phyloP scores from a whole-genome alignment of 2,888 invertebrate species.

The Drosophila rellima region DNA sequence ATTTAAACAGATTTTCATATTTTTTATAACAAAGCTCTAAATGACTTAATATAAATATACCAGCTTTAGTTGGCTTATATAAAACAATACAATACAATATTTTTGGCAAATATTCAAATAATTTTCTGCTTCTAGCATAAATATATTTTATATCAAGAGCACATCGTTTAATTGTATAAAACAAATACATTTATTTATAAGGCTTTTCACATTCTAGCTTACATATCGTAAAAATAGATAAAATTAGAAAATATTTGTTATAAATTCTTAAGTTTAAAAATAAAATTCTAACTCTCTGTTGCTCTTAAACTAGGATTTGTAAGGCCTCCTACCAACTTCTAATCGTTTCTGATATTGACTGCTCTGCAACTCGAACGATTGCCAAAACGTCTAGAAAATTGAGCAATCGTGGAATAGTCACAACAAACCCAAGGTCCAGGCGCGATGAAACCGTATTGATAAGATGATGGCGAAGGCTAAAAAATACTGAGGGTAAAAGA shows the following conservation, averaged over 20 bases:
- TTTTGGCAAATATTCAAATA: not conserved
- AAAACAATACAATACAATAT: not conserved
- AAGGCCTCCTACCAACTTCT: not conserved
- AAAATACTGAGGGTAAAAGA: conserved; percentile 52
- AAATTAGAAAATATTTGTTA: not conserved
- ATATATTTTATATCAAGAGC: not conserved
- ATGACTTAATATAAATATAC: not conserved
- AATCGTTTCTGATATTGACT: conserved; percentile 1
- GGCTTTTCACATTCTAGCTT: not conserved
- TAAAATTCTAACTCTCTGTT: not conserved
- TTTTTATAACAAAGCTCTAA: not conserved
- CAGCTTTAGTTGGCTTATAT: not conserved
- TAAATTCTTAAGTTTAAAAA: not conserved
- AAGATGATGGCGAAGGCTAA: conserved; percentile 49
- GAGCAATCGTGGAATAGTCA: conserved; percentile 42
- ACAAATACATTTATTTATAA: not conserved
- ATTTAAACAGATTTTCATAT: no score
- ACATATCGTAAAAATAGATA: not conserved
- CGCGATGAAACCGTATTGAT: conserved; percentile 61
- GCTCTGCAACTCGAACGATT: conserved; percentile 5
- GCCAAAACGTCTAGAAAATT: conserved; percentile 55
- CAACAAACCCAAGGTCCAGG: conserved; percentile 14
- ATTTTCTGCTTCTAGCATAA: not conserved
- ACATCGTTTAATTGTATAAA: no score
- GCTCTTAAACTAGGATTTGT: not conserved